These are phyloP conservation scores for Apostichopus leukothele DNA, from an alignment of 53 echinoderm and acorn worm species.

Conservation along the genomic window DNA sequence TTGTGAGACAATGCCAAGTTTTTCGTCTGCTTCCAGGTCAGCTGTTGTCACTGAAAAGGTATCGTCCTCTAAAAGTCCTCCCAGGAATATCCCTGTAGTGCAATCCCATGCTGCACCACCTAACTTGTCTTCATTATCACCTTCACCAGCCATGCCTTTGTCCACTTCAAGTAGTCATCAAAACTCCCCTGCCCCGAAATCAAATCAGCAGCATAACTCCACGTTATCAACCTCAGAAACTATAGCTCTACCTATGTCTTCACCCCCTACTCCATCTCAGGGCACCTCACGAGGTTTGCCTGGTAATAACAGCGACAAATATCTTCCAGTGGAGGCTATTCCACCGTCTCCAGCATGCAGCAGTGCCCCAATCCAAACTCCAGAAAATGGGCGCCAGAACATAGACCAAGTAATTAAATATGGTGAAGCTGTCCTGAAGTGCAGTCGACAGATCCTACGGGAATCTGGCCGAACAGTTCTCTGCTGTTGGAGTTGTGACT, in stretches of 20 bases:
- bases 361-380: conserved; percentile 42
- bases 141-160: background rate
- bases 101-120: conserved; percentile 3
- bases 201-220: background rate
- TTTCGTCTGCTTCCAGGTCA: background rate
- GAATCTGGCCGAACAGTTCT: conserved; percentile 96
- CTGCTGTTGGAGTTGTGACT: conserved; percentile 98
- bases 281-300: conserved; percentile 50
- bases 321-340: conserved; percentile 78
- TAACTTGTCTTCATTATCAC: background rate
- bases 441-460: conserved; percentile 92
- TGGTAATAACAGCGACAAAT: conserved; percentile 89
- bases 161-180: conserved; percentile 7
- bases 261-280: conserved; percentile 33
- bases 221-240: background rate
- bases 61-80: background rate
- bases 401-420: conserved; percentile 81
- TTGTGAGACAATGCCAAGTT: background rate
- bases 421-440: conserved; percentile 80
- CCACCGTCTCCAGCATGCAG: conserved; percentile 52
- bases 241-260: conserved; percentile 40
- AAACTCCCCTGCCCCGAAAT: background rate
- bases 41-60: background rate
- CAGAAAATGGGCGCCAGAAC: conserved; percentile 15
- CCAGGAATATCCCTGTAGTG: background rate